Evolutionary conservation across 1,140 invertebrate genomes (phyloP), one percentile per base, ranked within the genome.

Genomic region (Metopolophium dirhodum): DNA sequence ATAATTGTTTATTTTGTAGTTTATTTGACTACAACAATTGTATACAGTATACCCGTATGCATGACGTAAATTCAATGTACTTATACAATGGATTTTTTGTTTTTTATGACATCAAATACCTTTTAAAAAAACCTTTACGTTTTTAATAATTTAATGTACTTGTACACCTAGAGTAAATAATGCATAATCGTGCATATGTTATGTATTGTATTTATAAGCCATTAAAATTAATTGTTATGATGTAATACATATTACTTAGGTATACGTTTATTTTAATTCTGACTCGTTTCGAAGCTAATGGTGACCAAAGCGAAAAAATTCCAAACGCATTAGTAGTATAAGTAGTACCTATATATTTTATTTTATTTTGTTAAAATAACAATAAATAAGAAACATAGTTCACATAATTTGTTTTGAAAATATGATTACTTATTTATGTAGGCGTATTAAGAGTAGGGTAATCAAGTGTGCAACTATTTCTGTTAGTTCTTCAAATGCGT

Each of bases 211-310:
- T 68, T 14, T n/a, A n/a, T 68, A 68, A 68, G 61, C 61, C 30
- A n/a, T 68, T 68, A 68, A 68, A 68, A 68, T 68, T 68, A 68
- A 68, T 68, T 30, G 57, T 61, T 61, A 61, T 30, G 57, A 61
- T 61, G 57, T 61, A 61, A 61, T 61, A 61, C 26, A 30, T 61
- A 61, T 61, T 61, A 30, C 61, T 68, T 68, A 68, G 61, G 61
- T 68, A 68, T n/a, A 68, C 61, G 61, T 68, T 68, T 68, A 68
- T 68, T 68, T 68, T n/a, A 68, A 68, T 68, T 68, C 61, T 68
- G 61, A 68, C 61, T 82, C 77, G 77, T 82, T 82, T 82, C 77
- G 35, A 82, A 37, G 61, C 11, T 68, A 68, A 68, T 68, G 61
- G 61, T 68, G 77, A 23, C 77, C n/a, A 45, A 41, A 85, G 83